A percentile compares a stretch with the other conserved stretches of the same genome.
These are phyloP conservation scores for Lasioglossum albipes DNA, from an alignment of 1,140 invertebrate species.

Conservation along the genomic window DNA sequence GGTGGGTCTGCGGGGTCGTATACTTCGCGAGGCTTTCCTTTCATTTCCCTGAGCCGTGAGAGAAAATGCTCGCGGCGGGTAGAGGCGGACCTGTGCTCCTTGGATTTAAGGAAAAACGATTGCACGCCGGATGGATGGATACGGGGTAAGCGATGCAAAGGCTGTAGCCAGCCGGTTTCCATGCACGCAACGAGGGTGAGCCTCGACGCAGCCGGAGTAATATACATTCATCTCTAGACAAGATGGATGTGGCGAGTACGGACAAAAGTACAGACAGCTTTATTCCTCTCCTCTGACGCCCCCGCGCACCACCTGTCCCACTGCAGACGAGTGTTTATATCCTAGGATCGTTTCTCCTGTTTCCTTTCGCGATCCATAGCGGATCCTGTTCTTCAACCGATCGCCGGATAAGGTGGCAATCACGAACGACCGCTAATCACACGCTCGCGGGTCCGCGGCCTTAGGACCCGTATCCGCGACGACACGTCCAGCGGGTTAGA, in stretches of 20 bases:
- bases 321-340: not conserved
- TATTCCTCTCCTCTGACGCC: not conserved
- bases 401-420: slow-evolving; percentile 12
- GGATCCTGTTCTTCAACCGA: not conserved
- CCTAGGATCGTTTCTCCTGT: too few species aligned
- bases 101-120: slow-evolving; percentile 43
- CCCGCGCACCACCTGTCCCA: not conserved
- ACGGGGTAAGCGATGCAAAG: not conserved
- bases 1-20: not conserved
- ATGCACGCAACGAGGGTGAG: slow-evolving; percentile 12
- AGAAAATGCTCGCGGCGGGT: too few species aligned
- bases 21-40: not conserved
- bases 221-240: slow-evolving; percentile 36
- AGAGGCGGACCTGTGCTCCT: not conserved
- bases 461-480: too few species aligned
- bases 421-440: not conserved
- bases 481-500: too few species aligned
- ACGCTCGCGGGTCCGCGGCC: not conserved
- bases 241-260: slow-evolving; percentile 38
- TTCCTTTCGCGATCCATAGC: not conserved
- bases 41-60: not conserved
- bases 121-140: slow-evolving; percentile 36
- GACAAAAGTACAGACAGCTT: slow-evolving; percentile 31
- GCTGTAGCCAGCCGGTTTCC: not conserved
- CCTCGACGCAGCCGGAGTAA: slow-evolving; percentile 10